A percentile compares a stretch with the other conserved stretches of the same genome.
These are phyloP conservation scores for Tragelaphus imberbis DNA, from an alignment of 2,113 vertebrate species.

Conservation along the genomic window DNA sequence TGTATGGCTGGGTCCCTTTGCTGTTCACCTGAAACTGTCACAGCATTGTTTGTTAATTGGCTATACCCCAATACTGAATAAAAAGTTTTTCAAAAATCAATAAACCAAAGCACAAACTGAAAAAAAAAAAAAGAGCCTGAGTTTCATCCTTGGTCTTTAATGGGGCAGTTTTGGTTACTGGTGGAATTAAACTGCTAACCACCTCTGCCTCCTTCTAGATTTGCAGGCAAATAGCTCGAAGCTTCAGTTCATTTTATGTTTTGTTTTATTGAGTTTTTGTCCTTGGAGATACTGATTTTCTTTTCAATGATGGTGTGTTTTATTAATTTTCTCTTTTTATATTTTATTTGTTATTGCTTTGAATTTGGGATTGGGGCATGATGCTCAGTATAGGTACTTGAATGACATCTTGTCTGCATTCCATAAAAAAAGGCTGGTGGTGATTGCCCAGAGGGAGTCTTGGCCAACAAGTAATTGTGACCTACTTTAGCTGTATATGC, in stretches of 20 bases:
- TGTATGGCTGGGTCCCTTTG: background rate
- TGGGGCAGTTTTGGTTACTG: background rate
- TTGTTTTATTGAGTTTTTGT: background rate
- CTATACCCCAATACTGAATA: background rate
- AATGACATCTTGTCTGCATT: background rate
- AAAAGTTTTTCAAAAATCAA: background rate
- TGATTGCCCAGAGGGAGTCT: background rate
- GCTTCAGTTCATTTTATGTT: background rate
- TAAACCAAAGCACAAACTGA: background rate
- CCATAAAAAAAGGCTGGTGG: background rate
- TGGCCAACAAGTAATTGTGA: background rate
- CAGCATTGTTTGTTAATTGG: background rate
- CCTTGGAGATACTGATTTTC: background rate
- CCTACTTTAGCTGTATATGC: background rate
- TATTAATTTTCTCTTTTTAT: background rate
- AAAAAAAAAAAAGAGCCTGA: background rate
- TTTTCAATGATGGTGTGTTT: background rate
- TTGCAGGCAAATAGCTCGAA: background rate
- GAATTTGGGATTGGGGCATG: background rate
- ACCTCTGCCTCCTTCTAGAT: background rate
- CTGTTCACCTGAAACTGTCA: background rate
- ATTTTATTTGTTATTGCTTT: conserved; percentile 2
- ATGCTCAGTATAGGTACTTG: background rate
- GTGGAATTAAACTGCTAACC: background rate
- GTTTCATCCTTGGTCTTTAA: background rate